Base-by-base conservation (phyloP, 1,140 invertebrate species). In the Ceratina calcarata region DNA sequence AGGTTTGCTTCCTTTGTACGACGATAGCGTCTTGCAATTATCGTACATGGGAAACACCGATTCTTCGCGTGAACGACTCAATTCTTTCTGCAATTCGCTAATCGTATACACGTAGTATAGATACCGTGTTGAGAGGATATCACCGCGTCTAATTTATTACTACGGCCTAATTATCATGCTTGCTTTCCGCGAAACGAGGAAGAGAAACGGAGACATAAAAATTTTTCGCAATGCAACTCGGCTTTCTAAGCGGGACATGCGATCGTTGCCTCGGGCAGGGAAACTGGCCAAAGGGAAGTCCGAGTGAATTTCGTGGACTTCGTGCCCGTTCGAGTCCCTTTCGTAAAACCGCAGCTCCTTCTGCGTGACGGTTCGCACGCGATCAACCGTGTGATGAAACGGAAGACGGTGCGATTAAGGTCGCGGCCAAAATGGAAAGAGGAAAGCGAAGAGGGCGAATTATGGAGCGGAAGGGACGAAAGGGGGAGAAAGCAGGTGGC, bases 341-440 rank as follows among this genome's bases (percentile, higher is more conserved):
- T 16, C 22, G 67, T 15, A 6, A 45, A 58, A 70, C 57, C 67
- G 13, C 57, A 51, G 62, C 22, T 53, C 58, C 6, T 7, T 62
- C 12, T 18, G 45, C 27, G 73, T 66, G 57, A 49, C 64, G 61
- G 67, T 78, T 72, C 49, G 60, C 76, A 71, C 76, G 76, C 76
- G 76, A 78, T 78, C 67, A 78, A 78, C 76, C 76, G 76, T 72
- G 68, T 22, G 76, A 78, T 49, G 76, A 78, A 78, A 45, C 58
- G 60, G 58, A 70, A 78, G 67, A 37, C 60, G 45, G 32, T 15
- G n/a, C 68, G 76, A 78, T 78, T 72, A 72, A 78, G 76, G 68
- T 71, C 76, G 68, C 76, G 68, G 37, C 3, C 22, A 51, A 32
- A 61, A 15, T 18, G 27, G 20, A 1, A 18, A 18, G 37, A 20